Conservation (phyloP, 1,140 invertebrate species). For the Macrobrachium rosenbergii region DNA sequence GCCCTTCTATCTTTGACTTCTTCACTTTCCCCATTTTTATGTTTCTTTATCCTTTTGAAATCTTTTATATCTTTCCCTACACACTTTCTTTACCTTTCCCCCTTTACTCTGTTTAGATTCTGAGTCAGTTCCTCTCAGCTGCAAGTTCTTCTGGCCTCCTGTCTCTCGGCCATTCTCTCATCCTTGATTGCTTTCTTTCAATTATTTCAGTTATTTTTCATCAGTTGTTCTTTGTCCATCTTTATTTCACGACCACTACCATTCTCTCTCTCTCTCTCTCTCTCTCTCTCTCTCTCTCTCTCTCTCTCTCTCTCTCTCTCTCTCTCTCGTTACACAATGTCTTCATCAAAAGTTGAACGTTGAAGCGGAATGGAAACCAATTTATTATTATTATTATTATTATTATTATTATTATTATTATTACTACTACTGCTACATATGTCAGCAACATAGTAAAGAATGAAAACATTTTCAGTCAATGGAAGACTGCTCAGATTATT, state of each 20-base stretch:
- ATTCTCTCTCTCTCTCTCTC: slow-evolving; percentile 18
- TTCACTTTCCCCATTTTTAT: background rate
- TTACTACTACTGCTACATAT: too few species aligned
- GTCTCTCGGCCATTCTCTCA: background rate
- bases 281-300: slow-evolving; percentile 24
- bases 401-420: too few species aligned
- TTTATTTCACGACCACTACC: background rate
- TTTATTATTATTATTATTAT: too few species aligned
- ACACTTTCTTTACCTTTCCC: background rate
- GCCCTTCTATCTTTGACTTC: background rate
- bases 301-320: slow-evolving; percentile 19
- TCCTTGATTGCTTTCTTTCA: background rate
- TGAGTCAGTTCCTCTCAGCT: background rate
- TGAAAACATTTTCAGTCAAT: too few species aligned
- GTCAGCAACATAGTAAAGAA: too few species aligned
- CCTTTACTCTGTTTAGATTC: background rate
- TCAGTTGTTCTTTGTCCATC: background rate
- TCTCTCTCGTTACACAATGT: too few species aligned
- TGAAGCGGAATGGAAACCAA: too few species aligned
- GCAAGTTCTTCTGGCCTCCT: background rate
- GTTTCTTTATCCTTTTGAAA: background rate
- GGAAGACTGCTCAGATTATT: too few species aligned
- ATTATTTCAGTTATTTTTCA: too few species aligned
- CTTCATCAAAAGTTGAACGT: too few species aligned
- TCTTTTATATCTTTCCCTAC: background rate